Evolutionary conservation across 2,797 vertebrate species (phyloP), one percentile per base, ranked within the genome.

Genomic region (Acanthis flammea): DNA sequence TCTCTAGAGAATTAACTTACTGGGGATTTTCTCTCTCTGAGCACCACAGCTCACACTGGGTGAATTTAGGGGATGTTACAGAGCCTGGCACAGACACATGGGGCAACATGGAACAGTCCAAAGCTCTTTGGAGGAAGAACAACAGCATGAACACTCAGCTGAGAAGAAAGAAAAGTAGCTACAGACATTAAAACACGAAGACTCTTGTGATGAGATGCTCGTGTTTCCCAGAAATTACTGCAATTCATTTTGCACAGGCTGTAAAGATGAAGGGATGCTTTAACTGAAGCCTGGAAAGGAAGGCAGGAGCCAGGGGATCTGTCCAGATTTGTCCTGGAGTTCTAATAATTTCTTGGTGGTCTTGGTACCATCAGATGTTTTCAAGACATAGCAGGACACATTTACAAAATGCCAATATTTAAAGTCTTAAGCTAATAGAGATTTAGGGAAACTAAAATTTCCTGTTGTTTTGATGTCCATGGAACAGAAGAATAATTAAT

Each of bases 151-250:
- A 45, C 14, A 37, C 14, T 7, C 18, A 62, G n/a, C 7, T 50
- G 30, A 39, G 41, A 85, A 90, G 53, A 82, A 81, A 42, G 25
- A n/a, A 62, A 77, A 48, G 12, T 10, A 67, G n/a, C 24, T n/a
- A 42, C 8, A 18, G 5, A 5, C n/a, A 60, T 50, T 60, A 37
- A 78, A 71, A 50, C 21, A 44, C 4, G 14, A 78, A 19, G 23
- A 23, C 7, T 37, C 6, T 14, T 21, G 19, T 35, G 39, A 33
- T 0, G 0, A 91, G 41, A n/a, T 13, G 11, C 45, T 79, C 1
- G 0, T 0, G 0, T 28, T 65, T 63, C 31, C 45, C 55, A 67
- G 33, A 72, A 71, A 53, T 33, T 7, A 17, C 60, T 67, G 50
- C 50, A 63, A 27, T 33, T 24, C 6, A 11, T 63, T 44, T 41